Percentiles rank a stretch among this genome's conserved stretches.
Conservation (phyloP, 2,797 vertebrate genomes). For the Rallus crepitans region DNA sequence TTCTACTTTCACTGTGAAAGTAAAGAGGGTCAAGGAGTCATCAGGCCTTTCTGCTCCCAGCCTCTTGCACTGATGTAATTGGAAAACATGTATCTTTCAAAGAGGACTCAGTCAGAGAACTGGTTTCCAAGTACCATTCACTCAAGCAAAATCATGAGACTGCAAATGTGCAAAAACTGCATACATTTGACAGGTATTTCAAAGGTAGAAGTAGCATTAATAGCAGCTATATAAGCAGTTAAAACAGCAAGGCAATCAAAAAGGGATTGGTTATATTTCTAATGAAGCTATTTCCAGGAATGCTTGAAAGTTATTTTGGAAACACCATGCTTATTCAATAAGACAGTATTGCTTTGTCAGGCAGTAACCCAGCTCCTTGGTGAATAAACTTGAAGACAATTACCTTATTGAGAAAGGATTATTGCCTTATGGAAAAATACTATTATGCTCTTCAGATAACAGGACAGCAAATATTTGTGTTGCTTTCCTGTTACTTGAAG, state of each 20-base stretch:
- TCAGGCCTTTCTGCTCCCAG: background rate
- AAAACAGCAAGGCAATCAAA: background rate
- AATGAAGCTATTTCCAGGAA: slow-evolving; percentile 6
- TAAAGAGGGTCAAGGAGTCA: background rate
- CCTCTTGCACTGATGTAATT: background rate
- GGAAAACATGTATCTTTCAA: background rate
- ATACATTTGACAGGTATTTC: slow-evolving; percentile 17
- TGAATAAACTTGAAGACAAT: slow-evolving; percentile 23
- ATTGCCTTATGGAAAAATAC: background rate
- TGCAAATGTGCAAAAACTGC: background rate
- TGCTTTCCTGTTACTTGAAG: background rate
- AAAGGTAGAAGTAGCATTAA: slow-evolving; percentile 4
- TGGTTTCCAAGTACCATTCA: background rate
- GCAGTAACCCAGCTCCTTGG: background rate
- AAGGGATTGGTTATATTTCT: background rate
- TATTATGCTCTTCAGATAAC: background rate
- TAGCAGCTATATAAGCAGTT: background rate
- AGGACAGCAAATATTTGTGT: background rate
- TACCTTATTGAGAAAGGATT: background rate
- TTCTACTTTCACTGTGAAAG: background rate
- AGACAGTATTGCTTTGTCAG: background rate
- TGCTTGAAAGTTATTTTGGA: slow-evolving; percentile 15
- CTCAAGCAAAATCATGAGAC: background rate
- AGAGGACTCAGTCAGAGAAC: background rate
- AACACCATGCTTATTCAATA: background rate